These are phyloP conservation scores for Nemoura dubitans DNA, from an alignment of 2,888 invertebrate genomes.

Conservation along the genomic window DNA sequence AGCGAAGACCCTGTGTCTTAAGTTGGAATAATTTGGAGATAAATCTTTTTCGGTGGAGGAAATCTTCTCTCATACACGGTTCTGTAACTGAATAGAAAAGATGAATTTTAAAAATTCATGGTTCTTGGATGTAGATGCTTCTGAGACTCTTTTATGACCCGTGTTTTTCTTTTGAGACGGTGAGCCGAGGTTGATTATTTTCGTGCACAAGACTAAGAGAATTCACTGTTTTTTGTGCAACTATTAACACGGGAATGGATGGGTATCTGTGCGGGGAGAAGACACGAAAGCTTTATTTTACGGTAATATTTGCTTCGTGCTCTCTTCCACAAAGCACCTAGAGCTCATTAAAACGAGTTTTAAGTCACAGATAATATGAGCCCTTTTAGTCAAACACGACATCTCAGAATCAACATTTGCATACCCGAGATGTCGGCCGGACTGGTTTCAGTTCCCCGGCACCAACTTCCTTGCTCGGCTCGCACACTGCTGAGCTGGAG, in stretches of 20 bases:
- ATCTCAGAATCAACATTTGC: slow-evolving; percentile 31
- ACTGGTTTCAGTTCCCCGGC: neutral
- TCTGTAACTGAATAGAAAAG: neutral
- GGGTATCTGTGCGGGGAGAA: neutral
- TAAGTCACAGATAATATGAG: neutral
- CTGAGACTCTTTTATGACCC: neutral
- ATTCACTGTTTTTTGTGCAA: neutral
- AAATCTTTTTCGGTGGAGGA: slow-evolving; percentile 3
- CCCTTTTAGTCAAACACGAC: slow-evolving; percentile 8
- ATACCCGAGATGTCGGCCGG: neutral
- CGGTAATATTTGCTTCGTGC: slow-evolving; percentile 4
- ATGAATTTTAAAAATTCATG: slow-evolving; percentile 7
- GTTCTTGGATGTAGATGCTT: neutral
- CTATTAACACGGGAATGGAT: neutral
- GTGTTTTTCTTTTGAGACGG: neutral
- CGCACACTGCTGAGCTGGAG: neutral
- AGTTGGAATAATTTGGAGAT: slow-evolving; percentile 25
- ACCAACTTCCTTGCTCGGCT: neutral
- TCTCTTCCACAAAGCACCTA: neutral
- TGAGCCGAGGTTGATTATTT: neutral
- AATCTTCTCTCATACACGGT: neutral
- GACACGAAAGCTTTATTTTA: neutral
- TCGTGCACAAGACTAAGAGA: neutral
- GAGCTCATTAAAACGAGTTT: slow-evolving; percentile 7
- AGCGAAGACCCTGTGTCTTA: neutral